A percentile compares a stretch with the other conserved stretches of the same genome.
phyloP scores from a whole-genome alignment of 2,888 invertebrate genomes.

The Caenorhabditis virilis region DNA sequence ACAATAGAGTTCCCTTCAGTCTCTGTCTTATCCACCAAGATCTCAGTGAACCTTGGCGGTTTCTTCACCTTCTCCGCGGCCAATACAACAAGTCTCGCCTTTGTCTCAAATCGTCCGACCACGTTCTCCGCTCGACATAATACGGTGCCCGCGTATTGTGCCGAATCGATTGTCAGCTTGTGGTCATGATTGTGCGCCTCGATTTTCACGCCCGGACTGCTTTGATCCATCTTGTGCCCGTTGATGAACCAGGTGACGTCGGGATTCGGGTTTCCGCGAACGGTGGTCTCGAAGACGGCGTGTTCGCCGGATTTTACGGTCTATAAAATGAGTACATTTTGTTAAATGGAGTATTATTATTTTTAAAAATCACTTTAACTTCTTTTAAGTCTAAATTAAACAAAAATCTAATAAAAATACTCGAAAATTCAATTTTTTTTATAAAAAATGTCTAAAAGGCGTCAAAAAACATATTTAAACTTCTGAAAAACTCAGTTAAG shows the following conservation, averaged over 20 bases:
- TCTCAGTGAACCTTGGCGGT: slow-evolving; percentile 61
- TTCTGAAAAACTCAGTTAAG: too few species aligned
- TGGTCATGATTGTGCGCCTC: slow-evolving; percentile 79
- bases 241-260: slow-evolving; percentile 74
- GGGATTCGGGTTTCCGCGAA: slow-evolving; percentile 66
- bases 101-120: slow-evolving; percentile 66
- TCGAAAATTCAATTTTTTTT: too few species aligned
- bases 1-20: slow-evolving; percentile 57
- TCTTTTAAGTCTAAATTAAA: too few species aligned
- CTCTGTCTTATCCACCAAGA: slow-evolving; percentile 74
- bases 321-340: slow-evolving; percentile 55
- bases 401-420: too few species aligned
- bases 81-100: slow-evolving; percentile 62
- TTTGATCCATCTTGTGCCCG: slow-evolving; percentile 76
- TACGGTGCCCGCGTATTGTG: slow-evolving; percentile 64
- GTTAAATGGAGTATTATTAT: too few species aligned
- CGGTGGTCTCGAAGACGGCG: slow-evolving; percentile 65
- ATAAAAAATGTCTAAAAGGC: too few species aligned
- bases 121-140: slow-evolving; percentile 65
- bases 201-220: slow-evolving; percentile 76
- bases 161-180: slow-evolving; percentile 77
- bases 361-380: too few species aligned
- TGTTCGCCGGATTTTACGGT: slow-evolving; percentile 65
- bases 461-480: too few species aligned
- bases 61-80: slow-evolving; percentile 60